A percentile compares a stretch with the other conserved stretches of the same genome.
phyloP scores from a whole-genome alignment of 2,797 vertebrate genomes.

The Pangasius mekongensis region DNA sequence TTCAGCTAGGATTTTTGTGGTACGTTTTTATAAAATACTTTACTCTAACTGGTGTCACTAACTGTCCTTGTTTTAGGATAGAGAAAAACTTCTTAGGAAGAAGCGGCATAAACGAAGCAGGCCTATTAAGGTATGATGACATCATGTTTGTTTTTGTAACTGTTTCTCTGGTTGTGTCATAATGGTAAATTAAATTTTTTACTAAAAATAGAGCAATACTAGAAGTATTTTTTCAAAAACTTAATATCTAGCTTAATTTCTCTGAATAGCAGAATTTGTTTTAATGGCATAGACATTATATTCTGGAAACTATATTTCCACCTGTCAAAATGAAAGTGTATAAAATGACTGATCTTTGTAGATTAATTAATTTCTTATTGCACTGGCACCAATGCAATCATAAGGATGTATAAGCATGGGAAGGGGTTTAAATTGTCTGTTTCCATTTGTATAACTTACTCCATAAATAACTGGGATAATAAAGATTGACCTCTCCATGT shows the following conservation, averaged over 20 bases:
- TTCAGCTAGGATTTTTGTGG: background rate
- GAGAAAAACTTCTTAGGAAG: slow-evolving; percentile 94
- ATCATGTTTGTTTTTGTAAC: background rate
- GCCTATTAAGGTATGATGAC: slow-evolving; percentile 88
- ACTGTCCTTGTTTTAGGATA: slow-evolving; percentile 76
- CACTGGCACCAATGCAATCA: background rate
- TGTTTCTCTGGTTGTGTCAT: background rate
- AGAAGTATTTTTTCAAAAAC: background rate
- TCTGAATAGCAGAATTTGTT: background rate
- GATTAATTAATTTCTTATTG: background rate
- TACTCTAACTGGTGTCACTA: background rate
- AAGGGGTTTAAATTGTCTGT: background rate
- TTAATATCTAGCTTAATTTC: background rate
- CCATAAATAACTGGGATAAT: too few relatives aligned
- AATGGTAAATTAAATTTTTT: background rate
- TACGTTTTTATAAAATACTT: background rate
- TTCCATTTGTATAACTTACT: background rate
- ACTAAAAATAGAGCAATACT: background rate
- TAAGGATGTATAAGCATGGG: background rate
- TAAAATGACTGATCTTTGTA: background rate
- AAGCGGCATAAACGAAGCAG: slow-evolving; percentile 97
- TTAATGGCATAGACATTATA: background rate
- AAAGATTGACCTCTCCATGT: background rate
- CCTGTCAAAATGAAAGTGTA: background rate
- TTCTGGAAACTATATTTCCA: background rate